These are phyloP conservation scores for Amphipoea oculea DNA, from an alignment of 2,888 invertebrate genomes.

Conservation along the genomic window DNA sequence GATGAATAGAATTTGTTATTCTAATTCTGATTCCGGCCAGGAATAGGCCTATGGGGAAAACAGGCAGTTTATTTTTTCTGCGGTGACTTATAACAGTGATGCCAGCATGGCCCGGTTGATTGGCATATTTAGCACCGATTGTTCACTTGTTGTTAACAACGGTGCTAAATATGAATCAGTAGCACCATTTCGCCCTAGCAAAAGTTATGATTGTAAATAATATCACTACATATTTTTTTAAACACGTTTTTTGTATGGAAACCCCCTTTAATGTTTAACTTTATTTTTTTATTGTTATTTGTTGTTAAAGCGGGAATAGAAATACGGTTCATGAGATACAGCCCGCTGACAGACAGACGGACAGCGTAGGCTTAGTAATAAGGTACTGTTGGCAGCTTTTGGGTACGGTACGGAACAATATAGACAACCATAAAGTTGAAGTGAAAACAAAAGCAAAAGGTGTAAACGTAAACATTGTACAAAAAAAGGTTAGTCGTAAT, in stretches of 20 bases:
- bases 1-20: conserved; percentile 1
- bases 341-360: too few relatives aligned
- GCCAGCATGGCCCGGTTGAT: too few relatives aligned
- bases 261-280: too few relatives aligned
- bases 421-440: background rate
- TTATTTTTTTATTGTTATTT: too few relatives aligned
- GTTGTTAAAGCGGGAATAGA: too few relatives aligned
- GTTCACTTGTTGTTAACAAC: background rate
- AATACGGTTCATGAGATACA: too few relatives aligned
- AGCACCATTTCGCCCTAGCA: too few relatives aligned
- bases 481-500: background rate
- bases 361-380: too few relatives aligned
- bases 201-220: background rate
- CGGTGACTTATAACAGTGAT: background rate
- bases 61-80: background rate
- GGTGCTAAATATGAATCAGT: background rate
- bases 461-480: background rate
- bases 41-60: conserved; percentile 5
- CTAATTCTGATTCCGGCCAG: conserved; percentile 2
- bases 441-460: background rate
- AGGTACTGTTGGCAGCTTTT: too few relatives aligned
- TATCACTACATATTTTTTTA: too few relatives aligned
- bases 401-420: background rate
- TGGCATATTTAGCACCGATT: background rate
- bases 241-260: too few relatives aligned